Percentiles rank a stretch among this genome's conserved stretches.
Conservation (phyloP, 2,113 vertebrate genomes). For the Caloenas nicobarica region DNA sequence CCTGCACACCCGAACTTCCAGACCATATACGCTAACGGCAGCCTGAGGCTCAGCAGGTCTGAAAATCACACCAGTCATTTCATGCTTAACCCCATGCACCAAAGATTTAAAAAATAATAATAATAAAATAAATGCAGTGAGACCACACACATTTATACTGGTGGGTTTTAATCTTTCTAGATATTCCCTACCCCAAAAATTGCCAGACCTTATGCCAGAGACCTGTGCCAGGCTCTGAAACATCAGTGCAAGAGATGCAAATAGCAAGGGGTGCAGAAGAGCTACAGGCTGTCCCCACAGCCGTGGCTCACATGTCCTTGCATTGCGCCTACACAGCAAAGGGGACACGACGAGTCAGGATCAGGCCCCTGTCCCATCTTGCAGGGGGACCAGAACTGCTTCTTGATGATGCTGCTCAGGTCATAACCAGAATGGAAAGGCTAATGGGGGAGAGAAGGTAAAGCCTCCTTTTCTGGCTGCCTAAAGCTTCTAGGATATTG, state of each 20-base stretch:
- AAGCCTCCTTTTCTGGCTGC: neutral
- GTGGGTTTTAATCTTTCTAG: neutral
- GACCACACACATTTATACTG: neutral
- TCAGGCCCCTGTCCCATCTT: neutral
- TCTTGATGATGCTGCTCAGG: neutral
- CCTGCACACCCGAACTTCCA: neutral
- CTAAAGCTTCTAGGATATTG: neutral
- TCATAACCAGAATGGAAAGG: neutral
- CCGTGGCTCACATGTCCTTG: accelerated
- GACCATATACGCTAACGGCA: accelerated
- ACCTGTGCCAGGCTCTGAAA: neutral
- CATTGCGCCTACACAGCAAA: neutral
- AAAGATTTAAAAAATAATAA: neutral
- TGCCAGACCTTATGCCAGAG: neutral
- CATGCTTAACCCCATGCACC: neutral
- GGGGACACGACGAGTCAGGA: neutral
- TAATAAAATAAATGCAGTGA: neutral
- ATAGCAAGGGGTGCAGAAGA: neutral
- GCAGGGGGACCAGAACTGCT: neutral
- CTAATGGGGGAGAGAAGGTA: neutral
- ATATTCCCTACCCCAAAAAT: neutral
- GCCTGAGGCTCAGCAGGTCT: neutral
- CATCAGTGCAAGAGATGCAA: neutral
- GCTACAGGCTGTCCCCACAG: neutral
- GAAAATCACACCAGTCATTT: neutral